Evolutionary conservation across 2,113 vertebrate genomes (phyloP).

Genomic region (Mus spicilegus): DNA sequence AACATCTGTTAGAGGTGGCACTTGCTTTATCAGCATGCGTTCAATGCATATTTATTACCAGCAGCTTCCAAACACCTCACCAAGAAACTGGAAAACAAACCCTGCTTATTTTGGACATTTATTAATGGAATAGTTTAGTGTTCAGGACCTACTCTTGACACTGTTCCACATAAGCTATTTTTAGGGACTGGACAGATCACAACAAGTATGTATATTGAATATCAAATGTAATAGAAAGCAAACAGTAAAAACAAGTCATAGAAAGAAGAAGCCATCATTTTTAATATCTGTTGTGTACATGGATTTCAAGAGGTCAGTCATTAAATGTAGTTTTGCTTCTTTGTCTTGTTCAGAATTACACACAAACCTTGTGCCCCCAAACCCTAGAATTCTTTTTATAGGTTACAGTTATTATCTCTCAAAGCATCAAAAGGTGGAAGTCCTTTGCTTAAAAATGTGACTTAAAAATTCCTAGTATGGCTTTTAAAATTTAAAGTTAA

Average conservation of each 20-base stretch:
- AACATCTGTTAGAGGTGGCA: background rate
- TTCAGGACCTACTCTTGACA: background rate
- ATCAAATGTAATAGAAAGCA: conserved; percentile 44
- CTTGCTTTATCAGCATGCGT: background rate
- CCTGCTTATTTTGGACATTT: background rate
- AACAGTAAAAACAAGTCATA: conserved; percentile 72
- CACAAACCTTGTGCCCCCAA: background rate
- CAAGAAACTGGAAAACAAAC: conserved; percentile 30
- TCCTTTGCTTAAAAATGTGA: conserved; percentile 22
- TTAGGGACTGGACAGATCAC: background rate
- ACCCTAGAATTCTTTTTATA: conserved; percentile 10
- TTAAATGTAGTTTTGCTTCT: conserved; percentile 81
- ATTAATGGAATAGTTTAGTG: background rate
- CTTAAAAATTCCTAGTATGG: conserved; percentile 31
- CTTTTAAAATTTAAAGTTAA: conserved; percentile 30
- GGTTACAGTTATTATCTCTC: background rate
- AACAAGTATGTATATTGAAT: background rate
- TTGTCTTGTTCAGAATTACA: conserved; percentile 16
- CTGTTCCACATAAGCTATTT: background rate
- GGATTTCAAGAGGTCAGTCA: conserved; percentile 74
- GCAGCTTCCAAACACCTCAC: background rate
- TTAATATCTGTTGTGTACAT: conserved; percentile 58
- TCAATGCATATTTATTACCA: background rate
- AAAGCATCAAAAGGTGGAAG: background rate
- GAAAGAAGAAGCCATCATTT: conserved; percentile 85